phyloP scores from a whole-genome alignment of 2,113 vertebrate species.

The Pangasianodon gigas region DNA sequence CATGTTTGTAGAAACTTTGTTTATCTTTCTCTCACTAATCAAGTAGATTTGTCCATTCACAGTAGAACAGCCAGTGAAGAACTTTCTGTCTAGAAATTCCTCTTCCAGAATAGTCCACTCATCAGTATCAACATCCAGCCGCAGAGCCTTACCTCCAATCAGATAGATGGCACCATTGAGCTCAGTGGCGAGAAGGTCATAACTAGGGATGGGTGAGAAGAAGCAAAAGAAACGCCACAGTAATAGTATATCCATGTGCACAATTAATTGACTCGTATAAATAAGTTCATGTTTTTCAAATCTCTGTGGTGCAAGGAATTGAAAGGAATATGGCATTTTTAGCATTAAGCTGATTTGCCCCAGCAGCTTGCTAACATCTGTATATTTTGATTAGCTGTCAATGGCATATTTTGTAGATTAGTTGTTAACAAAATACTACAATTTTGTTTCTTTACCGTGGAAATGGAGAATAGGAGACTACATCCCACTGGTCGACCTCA shows the following conservation, averaged over 20 bases:
- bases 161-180: slow-evolving; percentile 85
- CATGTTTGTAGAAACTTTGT: slow-evolving; percentile 73
- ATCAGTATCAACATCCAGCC: slow-evolving; percentile 80
- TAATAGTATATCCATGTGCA: neutral
- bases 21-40: slow-evolving; percentile 79
- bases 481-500: slow-evolving; percentile 78
- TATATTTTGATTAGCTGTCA: neutral
- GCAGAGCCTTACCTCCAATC: slow-evolving; percentile 80
- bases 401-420: neutral
- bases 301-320: neutral
- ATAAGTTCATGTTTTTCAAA: neutral
- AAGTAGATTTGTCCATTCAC: slow-evolving; percentile 80
- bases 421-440: neutral
- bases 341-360: neutral
- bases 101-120: slow-evolving; percentile 83
- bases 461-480: slow-evolving; percentile 82
- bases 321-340: neutral
- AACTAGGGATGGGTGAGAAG: slow-evolving; percentile 66
- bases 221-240: neutral
- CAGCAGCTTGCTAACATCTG: neutral
- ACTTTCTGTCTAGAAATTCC: slow-evolving; percentile 75
- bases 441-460: slow-evolving; percentile 73
- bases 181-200: slow-evolving; percentile 81
- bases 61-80: slow-evolving; percentile 83
- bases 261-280: neutral